These are phyloP conservation scores for Scomber colias DNA, from an alignment of 2,113 vertebrate species.

Conservation along the genomic window DNA sequence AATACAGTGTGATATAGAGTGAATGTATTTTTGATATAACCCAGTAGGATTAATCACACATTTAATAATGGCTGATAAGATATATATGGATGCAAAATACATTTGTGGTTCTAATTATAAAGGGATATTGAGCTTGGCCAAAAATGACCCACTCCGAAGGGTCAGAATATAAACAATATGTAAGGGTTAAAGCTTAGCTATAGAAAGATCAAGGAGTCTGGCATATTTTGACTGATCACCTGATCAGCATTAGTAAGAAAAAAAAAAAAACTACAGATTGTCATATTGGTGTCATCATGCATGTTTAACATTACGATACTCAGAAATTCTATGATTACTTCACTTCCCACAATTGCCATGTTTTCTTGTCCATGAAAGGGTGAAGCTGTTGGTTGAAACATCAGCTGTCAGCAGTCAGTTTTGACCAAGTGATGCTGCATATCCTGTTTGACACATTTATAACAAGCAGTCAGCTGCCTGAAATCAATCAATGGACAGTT, in stretches of 20 bases:
- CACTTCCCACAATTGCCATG: background rate
- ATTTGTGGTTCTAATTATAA: no score
- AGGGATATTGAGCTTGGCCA: no score
- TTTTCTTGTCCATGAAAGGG: constrained; percentile 16
- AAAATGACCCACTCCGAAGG: no score
- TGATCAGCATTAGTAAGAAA: background rate
- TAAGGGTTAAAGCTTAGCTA: no score
- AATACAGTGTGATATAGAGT: no score
- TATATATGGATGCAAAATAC: no score
- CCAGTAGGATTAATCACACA: no score
- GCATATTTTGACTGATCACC: background rate
- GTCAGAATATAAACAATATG: no score
- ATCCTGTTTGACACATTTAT: constrained; percentile 13
- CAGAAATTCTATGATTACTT: constrained; percentile 1
- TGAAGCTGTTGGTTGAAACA: background rate
- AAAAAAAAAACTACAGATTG: fast-evolving
- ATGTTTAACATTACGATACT: background rate
- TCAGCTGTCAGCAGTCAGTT: constrained; percentile 2
- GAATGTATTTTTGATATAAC: no score
- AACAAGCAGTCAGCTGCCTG: background rate
- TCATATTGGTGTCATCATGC: background rate
- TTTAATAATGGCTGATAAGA: no score
- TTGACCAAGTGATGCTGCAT: background rate
- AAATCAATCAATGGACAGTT: constrained; percentile 13
- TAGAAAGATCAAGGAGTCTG: background rate